Base-by-base conservation (phyloP, 2,797 vertebrate species). In the Platyrinchus mystaceus region DNA sequence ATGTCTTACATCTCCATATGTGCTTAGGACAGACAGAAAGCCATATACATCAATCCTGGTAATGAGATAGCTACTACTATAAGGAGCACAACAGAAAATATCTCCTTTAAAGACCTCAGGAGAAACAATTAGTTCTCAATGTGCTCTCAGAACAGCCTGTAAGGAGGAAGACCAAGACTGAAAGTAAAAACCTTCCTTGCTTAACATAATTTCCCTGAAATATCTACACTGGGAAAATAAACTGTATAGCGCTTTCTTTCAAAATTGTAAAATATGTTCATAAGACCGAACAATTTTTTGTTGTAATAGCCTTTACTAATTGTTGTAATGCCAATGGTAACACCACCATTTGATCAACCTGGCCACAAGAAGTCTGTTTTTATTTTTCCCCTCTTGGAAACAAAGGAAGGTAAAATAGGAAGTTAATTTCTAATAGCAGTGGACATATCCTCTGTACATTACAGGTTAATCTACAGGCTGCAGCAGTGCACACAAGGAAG, bases 41-140 rank as follows among this genome's bases (percentile, higher is more conserved):
- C 20, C 17, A 32, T 9, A 10, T n/a, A 14, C 1, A 3, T 68
- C 26, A 49, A 0, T 39, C n/a, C 15, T 39, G 18, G 20, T 28
- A 63, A 78, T 55, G 9, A 68, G 5, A 12, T 56, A n/a, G 17
- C 28, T 60, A 37, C 11, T 19, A 5, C 6, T 20, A 0, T 49
- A 49, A 68, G 43, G 10, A 75, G 20, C 34, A 69, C 22, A 37
- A n/a, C 6, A 43, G 34, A 71, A 87, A 58, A 41, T 30, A 24
- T 78, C 5, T 60, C 34, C 64, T 47, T 41, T 75, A 37, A 75
- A 79, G n/a, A 66, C 17, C 11, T 89, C 50, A 24, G 12, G 26
- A 73, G 70, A 73, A 59, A 50, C 27, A 53, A 36, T 41, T 37
- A 10, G 10, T 59, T 84, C n/a, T 46, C 37, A 47, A 3, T 26